A percentile compares a stretch with the other conserved stretches of the same genome.
Evolutionary conservation across 2,888 invertebrate genomes (phyloP).

Genomic region (Scelioninae gen. 1): DNA sequence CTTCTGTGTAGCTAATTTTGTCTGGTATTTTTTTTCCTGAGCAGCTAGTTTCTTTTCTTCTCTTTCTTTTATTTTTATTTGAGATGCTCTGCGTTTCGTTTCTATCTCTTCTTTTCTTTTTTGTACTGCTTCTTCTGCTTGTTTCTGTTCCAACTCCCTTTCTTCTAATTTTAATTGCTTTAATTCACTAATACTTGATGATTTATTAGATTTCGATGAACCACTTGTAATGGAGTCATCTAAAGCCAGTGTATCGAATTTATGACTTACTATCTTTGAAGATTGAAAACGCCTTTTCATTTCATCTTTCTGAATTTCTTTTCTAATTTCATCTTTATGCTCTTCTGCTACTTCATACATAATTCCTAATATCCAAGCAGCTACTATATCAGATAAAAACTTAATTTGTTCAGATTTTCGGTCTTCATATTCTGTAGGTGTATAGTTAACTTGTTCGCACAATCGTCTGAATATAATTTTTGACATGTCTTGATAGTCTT

Average conservation of each 20-base stretch:
- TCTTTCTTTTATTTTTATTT: slow-evolving; percentile 63
- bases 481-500: slow-evolving; percentile 79
- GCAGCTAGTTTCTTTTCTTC: slow-evolving; percentile 6
- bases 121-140: slow-evolving; percentile 48
- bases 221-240: background rate
- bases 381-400: slow-evolving; percentile 78
- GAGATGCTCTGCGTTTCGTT: slow-evolving; percentile 1
- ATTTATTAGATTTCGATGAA: background rate
- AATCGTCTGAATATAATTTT: slow-evolving; percentile 76
- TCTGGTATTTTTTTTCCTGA: slow-evolving; percentile 65
- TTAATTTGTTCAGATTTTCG: slow-evolving; percentile 79
- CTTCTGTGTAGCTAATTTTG: background rate
- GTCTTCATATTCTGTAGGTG: slow-evolving; percentile 74
- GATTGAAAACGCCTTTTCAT: slow-evolving; percentile 56
- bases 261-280: background rate
- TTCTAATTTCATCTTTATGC: slow-evolving; percentile 60
- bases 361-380: slow-evolving; percentile 80
- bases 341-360: slow-evolving; percentile 76
- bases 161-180: slow-evolving; percentile 36
- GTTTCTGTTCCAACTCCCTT: slow-evolving; percentile 6
- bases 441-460: slow-evolving; percentile 73
- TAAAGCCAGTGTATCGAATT: background rate
- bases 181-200: background rate
- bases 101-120: slow-evolving; percentile 62
- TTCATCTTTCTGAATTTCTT: slow-evolving; percentile 69